Evolutionary conservation across 2,888 invertebrate genomes (phyloP).

Genomic region (Microdon myrmicae): DNA sequence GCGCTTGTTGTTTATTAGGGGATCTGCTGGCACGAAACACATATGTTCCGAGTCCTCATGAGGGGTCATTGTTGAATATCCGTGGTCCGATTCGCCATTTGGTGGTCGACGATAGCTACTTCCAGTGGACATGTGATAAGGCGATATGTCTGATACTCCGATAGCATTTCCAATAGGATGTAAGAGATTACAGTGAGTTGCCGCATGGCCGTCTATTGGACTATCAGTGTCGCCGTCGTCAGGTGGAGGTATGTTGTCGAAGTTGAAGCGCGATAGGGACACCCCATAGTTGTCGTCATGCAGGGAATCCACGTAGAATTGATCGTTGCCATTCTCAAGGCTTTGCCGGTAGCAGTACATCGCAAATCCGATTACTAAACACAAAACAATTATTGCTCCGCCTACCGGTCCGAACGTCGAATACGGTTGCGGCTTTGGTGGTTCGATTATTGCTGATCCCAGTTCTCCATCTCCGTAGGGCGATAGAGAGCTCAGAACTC

Average conservation of each 20-base stretch:
- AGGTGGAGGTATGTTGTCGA: conserved; percentile 73
- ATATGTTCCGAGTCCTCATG: conserved; percentile 89
- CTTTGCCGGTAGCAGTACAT: conserved; percentile 86
- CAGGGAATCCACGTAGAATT: conserved; percentile 69
- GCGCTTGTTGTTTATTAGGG: conserved; percentile 69
- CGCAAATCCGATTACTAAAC: conserved; percentile 81
- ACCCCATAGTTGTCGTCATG: conserved; percentile 71
- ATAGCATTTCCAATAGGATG: conserved; percentile 72
- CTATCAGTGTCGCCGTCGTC: conserved; percentile 63
- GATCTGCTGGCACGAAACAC: conserved; percentile 78
- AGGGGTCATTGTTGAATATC: conserved; percentile 93
- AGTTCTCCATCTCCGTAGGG: conserved; percentile 72
- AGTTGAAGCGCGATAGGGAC: conserved; percentile 79
- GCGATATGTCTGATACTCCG: conserved; percentile 77
- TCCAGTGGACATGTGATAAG: conserved; percentile 83
- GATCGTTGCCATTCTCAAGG: conserved; percentile 64
- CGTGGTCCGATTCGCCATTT: conserved; percentile 82
- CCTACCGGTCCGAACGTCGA: conserved; percentile 88
- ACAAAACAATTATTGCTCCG: conserved; percentile 84
- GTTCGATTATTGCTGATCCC: conserved; percentile 62
- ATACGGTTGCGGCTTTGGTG: conserved; percentile 68
- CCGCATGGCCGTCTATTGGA: conserved; percentile 68
- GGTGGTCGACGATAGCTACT: conserved; percentile 77
- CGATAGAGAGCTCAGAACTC: conserved; percentile 82
- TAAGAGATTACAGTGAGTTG: conserved; percentile 72